phyloP scores from a whole-genome alignment of 2,113 vertebrate species.

The Sus scrofa region T2T-Sscrofa CM000830.6:58517501-58518000 shows the following conservation, averaged over 20 bases:
- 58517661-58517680: background rate
- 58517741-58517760: background rate
- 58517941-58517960: background rate
- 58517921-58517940: background rate
- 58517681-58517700: background rate
- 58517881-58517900: background rate
- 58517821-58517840: background rate
- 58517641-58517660: background rate
- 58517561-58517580: background rate
- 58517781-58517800: background rate
- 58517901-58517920: background rate
- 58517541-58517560: background rate
- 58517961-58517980: background rate
- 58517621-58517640: background rate
- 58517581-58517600: background rate
- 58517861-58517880: background rate
- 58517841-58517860: background rate
- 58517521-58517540: background rate
- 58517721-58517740: background rate
- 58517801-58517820: background rate
- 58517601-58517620: background rate
- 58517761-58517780: background rate
- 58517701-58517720: background rate
- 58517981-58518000: background rate
- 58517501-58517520: background rate